A percentile compares a stretch with the other conserved stretches of the same genome.
These are phyloP conservation scores for Automeris io DNA, from an alignment of 2,888 invertebrate species.

Conservation along the genomic window DNA sequence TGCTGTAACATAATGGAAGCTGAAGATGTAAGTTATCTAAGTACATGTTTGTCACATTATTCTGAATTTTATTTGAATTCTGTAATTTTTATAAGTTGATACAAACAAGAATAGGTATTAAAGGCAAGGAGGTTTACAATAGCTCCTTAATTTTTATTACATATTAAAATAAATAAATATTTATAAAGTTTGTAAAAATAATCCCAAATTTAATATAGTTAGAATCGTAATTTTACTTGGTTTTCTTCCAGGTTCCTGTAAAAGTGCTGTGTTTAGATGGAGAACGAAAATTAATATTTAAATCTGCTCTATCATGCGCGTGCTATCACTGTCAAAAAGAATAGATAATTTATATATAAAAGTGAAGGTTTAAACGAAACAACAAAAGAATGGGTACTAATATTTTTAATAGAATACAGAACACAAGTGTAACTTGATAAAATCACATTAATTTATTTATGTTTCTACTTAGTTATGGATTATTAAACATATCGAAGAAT, in stretches of 20 bases:
- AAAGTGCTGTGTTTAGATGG: slow-evolving; percentile 88
- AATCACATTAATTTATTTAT: slow-evolving; percentile 9
- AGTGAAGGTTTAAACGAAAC: not conserved
- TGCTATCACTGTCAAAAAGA: slow-evolving; percentile 93
- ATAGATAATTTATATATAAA: slow-evolving; percentile 16
- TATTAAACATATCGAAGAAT: slow-evolving; percentile 32
- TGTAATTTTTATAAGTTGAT: not conserved
- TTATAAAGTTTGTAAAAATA: not conserved
- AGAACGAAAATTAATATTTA: slow-evolving; percentile 85
- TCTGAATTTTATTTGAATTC: not conserved
- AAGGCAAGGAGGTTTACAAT: too few species aligned
- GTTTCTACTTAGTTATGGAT: slow-evolving; percentile 10
- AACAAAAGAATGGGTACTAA: not conserved
- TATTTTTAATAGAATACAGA: not conserved
- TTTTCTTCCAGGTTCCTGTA: slow-evolving; percentile 82
- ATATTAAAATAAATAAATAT: too few species aligned
- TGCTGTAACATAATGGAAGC: slow-evolving; percentile 95
- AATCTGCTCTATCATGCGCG: slow-evolving; percentile 88
- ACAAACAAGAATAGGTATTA: too few species aligned
- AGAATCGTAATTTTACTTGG: too few species aligned
- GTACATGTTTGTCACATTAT: not conserved
- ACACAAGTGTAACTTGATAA: slow-evolving; percentile 36
- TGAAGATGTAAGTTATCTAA: slow-evolving; percentile 80
- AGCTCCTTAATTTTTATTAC: too few species aligned
- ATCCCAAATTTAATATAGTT: too few species aligned